Conservation (phyloP, 2,797 vertebrate genomes). For the Balearica regulorum region DNA sequence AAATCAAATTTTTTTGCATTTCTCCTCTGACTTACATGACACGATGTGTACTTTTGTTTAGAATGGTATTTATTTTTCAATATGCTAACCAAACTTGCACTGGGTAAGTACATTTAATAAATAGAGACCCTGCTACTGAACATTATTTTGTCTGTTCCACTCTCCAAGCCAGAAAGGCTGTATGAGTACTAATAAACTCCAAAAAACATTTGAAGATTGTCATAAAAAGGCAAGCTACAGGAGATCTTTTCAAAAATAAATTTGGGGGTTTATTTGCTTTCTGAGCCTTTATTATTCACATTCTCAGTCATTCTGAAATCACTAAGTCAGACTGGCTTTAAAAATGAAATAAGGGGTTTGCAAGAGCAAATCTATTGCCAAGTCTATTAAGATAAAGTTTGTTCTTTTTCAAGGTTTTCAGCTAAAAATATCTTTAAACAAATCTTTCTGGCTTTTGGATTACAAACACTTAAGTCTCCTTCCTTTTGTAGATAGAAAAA, state of each 20-base stretch:
- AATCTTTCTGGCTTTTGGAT: not conserved
- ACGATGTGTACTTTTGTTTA: not conserved
- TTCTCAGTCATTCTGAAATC: not conserved
- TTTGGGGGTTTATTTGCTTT: not conserved
- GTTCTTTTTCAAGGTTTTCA: not conserved
- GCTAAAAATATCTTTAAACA: not conserved
- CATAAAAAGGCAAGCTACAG: not conserved
- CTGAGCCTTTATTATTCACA: not conserved
- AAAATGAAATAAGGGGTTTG: not conserved
- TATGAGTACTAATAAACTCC: not conserved
- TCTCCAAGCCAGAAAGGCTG: not conserved
- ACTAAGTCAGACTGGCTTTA: not conserved
- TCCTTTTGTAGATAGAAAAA: not conserved
- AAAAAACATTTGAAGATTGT: not conserved
- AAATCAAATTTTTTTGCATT: not conserved
- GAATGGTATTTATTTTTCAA: not conserved
- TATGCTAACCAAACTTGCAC: not conserved
- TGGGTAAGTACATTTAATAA: not conserved
- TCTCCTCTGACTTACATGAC: not conserved
- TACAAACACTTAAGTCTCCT: not conserved
- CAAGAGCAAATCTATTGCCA: not conserved
- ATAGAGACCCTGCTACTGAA: not conserved
- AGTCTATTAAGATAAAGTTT: not conserved
- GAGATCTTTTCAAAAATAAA: not conserved
- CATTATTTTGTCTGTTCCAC: not conserved